Evolutionary conservation across 2,113 vertebrate species (phyloP), one percentile per base, ranked within the genome.

Genomic region (Hippolais icterina): DNA sequence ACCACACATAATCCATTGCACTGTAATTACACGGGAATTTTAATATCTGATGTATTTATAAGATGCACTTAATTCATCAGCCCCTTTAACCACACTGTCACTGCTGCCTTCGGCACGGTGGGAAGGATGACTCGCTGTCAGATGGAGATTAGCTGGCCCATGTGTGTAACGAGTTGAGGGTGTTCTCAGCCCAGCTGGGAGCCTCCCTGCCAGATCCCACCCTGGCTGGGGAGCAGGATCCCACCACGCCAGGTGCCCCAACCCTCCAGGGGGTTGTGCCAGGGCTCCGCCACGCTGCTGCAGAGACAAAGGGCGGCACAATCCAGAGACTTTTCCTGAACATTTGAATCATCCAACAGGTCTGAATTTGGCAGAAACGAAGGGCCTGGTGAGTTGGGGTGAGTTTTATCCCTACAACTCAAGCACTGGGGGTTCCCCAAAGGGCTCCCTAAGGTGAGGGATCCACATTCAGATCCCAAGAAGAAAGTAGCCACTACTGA

Each of bases 61-160:
- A 96, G 87, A 79, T 59, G 91, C 89, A 79, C 84, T 94, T 96
- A 95, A 94, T 95, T 96, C 96, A 95, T 95, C 91, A 96, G 94
- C 91, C 87, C 84, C 84, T 94, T 79, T 89, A 89, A 94, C 74
- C 42, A 89, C 74, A 2, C 72, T 95, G 94, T 79, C 91, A 91
- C 15, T 56, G 4, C 80, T 89, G 95, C 81, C 83, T 37, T 83
- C 78, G 10, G 87, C 57, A 2, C 11, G 15, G 78, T 42, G 56
- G 91, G 88, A 42, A 93, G 87, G 90, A 87, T 94, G 94, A 96
- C 85, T 91, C 70, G 90, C 82, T 95, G 91, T 93, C 96, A 95
- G 94, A 93, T 91, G 90, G 70, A 93, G 87, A 93, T 96, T 94
- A 94, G 96, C 80, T 88, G 92, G 89, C 60, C 94, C 69, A 4